Evolutionary conservation across 2,797 vertebrate genomes (phyloP).

Genomic region (Crenuchus spilurus): DNA sequence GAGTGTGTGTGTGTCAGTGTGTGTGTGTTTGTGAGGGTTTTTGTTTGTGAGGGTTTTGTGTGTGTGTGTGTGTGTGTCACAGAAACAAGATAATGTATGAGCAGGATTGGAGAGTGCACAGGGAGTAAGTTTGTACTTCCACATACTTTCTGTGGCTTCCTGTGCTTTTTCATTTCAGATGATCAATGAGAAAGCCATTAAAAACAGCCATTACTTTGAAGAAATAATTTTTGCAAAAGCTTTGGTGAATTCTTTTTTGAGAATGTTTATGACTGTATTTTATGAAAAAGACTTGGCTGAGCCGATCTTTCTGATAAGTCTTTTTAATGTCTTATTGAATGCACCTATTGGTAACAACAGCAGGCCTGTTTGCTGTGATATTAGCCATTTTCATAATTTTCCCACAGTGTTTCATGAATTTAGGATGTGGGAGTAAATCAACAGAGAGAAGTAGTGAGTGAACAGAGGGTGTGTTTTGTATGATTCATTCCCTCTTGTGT

Average conservation of each 20-base stretch:
- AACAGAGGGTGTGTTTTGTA: background rate
- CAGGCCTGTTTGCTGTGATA: background rate
- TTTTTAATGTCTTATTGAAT: constrained; percentile 1
- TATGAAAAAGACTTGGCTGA: background rate
- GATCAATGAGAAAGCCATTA: background rate
- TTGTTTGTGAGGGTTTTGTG: too few species aligned
- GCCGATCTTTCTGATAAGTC: background rate
- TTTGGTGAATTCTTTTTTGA: background rate
- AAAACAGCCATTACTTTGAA: background rate
- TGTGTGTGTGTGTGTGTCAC: too few species aligned
- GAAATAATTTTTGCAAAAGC: background rate
- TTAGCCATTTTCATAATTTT: constrained; percentile 21
- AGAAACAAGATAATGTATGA: too few species aligned
- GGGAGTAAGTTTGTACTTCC: background rate
- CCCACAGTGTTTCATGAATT: constrained; percentile 7
- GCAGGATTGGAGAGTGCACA: background rate
- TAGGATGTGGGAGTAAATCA: constrained; percentile 10
- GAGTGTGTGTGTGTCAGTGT: too few species aligned
- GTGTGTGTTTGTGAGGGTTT: too few species aligned
- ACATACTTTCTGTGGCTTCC: background rate
- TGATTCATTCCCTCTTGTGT: constrained; percentile 2
- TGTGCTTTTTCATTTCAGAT: background rate
- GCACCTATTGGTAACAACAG: background rate
- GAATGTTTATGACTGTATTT: background rate
- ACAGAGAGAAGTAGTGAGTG: constrained; percentile 29